Percentiles rank a stretch among this genome's conserved stretches.
These are phyloP conservation scores for Seira ritae DNA, from an alignment of 2,888 invertebrate species.

Conservation along the genomic window DNA sequence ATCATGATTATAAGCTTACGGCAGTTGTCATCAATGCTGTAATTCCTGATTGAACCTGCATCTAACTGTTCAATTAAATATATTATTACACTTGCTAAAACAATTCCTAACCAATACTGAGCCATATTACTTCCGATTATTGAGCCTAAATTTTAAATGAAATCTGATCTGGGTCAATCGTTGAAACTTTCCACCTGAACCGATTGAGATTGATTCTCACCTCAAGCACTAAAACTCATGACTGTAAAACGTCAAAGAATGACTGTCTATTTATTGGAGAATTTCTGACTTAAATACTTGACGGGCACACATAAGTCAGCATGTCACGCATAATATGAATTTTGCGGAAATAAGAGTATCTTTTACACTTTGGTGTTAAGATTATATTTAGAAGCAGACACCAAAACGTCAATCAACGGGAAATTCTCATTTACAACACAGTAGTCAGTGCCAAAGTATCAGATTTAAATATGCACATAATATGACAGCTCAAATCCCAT, in stretches of 20 bases:
- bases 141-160: neutral
- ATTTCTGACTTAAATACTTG: too few species aligned
- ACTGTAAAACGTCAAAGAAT: neutral
- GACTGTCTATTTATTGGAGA: neutral
- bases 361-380: neutral
- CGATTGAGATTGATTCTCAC: too few species aligned
- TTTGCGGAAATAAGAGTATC: constrained; percentile 4
- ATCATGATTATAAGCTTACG: constrained; percentile 37
- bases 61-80: neutral
- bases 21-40: constrained; percentile 42
- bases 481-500: neutral
- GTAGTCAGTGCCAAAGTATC: neutral
- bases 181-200: neutral
- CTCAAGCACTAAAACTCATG: neutral
- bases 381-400: constrained; percentile 16
- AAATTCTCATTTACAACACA: neutral
- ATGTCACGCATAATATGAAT: neutral
- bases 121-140: neutral
- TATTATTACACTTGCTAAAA: neutral
- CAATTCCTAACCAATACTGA: neutral
- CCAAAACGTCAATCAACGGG: constrained; percentile 20
- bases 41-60: constrained; percentile 27
- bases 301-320: neutral
- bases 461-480: neutral
- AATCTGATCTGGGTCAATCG: neutral